These are phyloP conservation scores for Drosophila malerkotliana DNA, from an alignment of 1,140 invertebrate genomes.

Conservation along the genomic window DNA sequence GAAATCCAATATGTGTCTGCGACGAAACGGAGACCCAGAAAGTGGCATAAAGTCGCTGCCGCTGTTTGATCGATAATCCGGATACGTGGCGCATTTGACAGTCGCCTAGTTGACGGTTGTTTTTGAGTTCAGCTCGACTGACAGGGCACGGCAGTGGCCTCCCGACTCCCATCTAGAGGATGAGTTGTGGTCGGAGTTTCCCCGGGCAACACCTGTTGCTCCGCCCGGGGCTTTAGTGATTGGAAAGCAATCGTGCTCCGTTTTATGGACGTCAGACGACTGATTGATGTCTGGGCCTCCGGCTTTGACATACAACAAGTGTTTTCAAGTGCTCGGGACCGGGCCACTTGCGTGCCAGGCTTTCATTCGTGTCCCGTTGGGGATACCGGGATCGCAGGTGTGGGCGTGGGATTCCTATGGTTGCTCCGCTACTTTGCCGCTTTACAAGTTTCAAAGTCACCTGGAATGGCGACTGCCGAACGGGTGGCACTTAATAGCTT, in stretches of 20 bases:
- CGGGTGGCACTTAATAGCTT: slow-evolving; percentile 59
- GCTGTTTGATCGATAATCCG: slow-evolving; percentile 78
- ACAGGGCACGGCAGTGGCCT: slow-evolving; percentile 37
- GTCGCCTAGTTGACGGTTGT: slow-evolving; percentile 80
- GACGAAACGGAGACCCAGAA: slow-evolving; percentile 67
- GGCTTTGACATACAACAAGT: slow-evolving; percentile 72
- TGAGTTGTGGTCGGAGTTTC: neutral
- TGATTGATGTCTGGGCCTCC: slow-evolving; percentile 60
- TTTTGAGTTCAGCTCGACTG: slow-evolving; percentile 68
- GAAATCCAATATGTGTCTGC: slow-evolving; percentile 76
- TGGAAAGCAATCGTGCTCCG: slow-evolving; percentile 50
- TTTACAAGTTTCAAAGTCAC: slow-evolving; percentile 68
- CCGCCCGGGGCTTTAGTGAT: slow-evolving; percentile 31
- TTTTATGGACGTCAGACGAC: slow-evolving; percentile 46
- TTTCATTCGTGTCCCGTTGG: slow-evolving; percentile 46
- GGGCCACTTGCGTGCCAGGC: slow-evolving; percentile 63
- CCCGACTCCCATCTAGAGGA: neutral
- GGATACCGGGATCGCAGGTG: slow-evolving; percentile 16
- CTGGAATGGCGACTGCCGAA: slow-evolving; percentile 42
- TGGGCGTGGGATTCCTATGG: slow-evolving; percentile 32
- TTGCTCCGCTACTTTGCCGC: slow-evolving; percentile 2
- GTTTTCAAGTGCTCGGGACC: slow-evolving; percentile 64
- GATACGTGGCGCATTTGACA: slow-evolving; percentile 75
- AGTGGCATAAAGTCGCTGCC: slow-evolving; percentile 63
- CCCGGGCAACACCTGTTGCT: slow-evolving; percentile 58